These are phyloP conservation scores for Troides oblongomaculatus DNA, from an alignment of 2,888 invertebrate species.

Conservation along the genomic window DNA sequence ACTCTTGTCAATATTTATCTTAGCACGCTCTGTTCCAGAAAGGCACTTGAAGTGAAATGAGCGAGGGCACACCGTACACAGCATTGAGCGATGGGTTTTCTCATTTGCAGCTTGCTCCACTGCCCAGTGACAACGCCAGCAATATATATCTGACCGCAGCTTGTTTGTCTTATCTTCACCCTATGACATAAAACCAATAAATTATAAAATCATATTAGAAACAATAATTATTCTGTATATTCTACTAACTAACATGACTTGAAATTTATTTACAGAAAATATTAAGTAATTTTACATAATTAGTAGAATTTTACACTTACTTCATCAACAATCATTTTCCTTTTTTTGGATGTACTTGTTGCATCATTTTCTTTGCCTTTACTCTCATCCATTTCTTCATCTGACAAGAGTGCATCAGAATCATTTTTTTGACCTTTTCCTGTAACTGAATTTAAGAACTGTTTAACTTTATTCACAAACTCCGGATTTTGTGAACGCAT, in stretches of 20 bases:
- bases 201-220: neutral
- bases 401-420: constrained; percentile 42
- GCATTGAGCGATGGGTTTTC: constrained; percentile 62
- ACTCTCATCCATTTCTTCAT: constrained; percentile 52
- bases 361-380: constrained; percentile 42
- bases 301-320: constrained; percentile 31
- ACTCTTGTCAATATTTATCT: constrained; percentile 59
- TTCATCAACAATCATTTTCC: constrained; percentile 37
- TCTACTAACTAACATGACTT: neutral
- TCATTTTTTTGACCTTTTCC: constrained; percentile 54
- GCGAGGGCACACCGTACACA: constrained; percentile 91
- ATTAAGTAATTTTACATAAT: neutral
- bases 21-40: constrained; percentile 64
- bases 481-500: constrained; percentile 83
- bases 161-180: constrained; percentile 44
- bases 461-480: constrained; percentile 81
- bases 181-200: constrained; percentile 36
- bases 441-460: constrained; percentile 79
- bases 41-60: constrained; percentile 92
- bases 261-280: neutral
- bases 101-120: constrained; percentile 71
- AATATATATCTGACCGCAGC: constrained; percentile 85
- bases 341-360: constrained; percentile 41
- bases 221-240: neutral
- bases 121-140: constrained; percentile 94